These are phyloP conservation scores for Meganola albula DNA, from an alignment of 2,888 invertebrate genomes.

Conservation along the genomic window DNA sequence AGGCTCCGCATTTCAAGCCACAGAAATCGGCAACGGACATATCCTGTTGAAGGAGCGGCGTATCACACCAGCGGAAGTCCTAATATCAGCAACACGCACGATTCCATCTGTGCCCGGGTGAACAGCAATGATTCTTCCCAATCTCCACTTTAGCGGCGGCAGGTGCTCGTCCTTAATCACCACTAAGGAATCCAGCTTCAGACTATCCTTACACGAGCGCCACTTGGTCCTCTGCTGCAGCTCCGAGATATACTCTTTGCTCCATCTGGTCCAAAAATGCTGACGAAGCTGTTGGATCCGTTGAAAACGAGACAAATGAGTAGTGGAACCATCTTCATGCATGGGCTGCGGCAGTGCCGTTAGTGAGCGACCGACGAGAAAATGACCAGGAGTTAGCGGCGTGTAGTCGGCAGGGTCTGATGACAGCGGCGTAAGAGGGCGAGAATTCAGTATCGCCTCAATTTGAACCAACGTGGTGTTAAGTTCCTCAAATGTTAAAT, in stretches of 20 bases:
- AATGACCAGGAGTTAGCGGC: conserved; percentile 9
- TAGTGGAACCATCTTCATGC: no score
- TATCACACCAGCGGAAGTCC: no score
- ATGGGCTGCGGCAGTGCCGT: conserved; percentile 6
- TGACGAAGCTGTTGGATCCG: conserved; percentile 1
- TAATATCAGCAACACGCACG: no score
- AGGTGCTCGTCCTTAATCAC: conserved; percentile 4
- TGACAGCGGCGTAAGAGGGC: conserved; percentile 8
- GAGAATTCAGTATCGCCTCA: no score
- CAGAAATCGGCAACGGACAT: no score
- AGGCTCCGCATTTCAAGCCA: no score
- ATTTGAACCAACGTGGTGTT: no score
- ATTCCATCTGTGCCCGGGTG: no score
- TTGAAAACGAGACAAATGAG: no score
- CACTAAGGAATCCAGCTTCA: neutral
- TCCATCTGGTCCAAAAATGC: conserved; percentile 14
- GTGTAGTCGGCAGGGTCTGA: conserved; percentile 2
- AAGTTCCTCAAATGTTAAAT: no score
- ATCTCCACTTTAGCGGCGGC: conserved; percentile 6
- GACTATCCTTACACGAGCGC: conserved; percentile 6
- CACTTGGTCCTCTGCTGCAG: conserved; percentile 31
- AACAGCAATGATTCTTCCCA: no score
- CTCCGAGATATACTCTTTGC: conserved; percentile 18
- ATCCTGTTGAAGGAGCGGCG: no score
- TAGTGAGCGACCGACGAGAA: conserved; percentile 7